These are phyloP conservation scores for Hemithea aestivaria DNA, from an alignment of 2,888 invertebrate genomes.

Conservation along the genomic window DNA sequence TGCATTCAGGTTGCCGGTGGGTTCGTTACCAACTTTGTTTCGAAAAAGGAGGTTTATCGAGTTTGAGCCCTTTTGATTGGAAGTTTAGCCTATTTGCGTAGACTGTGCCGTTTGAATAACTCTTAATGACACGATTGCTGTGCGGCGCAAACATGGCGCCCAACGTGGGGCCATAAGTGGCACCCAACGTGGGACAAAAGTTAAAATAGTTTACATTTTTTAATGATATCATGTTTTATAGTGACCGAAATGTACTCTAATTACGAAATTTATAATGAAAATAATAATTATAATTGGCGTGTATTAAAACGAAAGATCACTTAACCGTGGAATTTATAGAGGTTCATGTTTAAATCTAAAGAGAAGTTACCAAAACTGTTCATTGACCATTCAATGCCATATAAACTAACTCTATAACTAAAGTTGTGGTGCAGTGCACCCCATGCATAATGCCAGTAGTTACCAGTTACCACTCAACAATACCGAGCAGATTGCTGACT, in stretches of 20 bases:
- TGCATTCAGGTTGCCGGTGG: conserved; percentile 1
- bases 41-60: conserved; percentile 4
- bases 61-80: conserved; percentile 1
- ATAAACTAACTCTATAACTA: conserved; percentile 10
- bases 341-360: too few relatives aligned
- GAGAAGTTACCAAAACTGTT: too few relatives aligned
- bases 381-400: too few relatives aligned
- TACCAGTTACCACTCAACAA: conserved; percentile 21
- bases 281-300: too few relatives aligned
- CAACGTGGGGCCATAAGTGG: conserved; percentile 6
- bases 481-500: conserved; percentile 25
- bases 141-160: conserved; percentile 10
- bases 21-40: conserved; percentile 17
- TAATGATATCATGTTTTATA: too few relatives aligned
- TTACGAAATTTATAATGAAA: too few relatives aligned
- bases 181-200: too few relatives aligned
- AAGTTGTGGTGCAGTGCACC: conserved; percentile 17
- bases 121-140: background rate
- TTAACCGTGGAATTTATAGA: too few relatives aligned
- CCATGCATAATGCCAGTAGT: conserved; percentile 26
- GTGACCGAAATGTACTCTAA: too few relatives aligned
- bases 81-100: conserved; percentile 4
- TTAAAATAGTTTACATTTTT: too few relatives aligned
- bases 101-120: background rate
- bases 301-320: too few relatives aligned